These are phyloP conservation scores for Bothrops jararaca DNA, from an alignment of 2,113 vertebrate species.

Conservation along the genomic window DNA sequence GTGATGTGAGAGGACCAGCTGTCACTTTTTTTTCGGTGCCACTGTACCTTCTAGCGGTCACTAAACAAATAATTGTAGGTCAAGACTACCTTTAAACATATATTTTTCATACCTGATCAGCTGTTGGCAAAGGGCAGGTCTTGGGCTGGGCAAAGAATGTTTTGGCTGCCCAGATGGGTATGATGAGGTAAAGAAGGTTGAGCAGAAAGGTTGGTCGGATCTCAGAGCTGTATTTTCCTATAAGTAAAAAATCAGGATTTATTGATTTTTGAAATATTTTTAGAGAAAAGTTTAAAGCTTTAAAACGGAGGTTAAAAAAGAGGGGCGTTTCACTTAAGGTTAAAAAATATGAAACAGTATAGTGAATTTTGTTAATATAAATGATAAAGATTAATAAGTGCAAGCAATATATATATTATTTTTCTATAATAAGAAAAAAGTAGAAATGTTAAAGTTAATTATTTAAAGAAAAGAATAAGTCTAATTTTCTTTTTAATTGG, in stretches of 20 bases:
- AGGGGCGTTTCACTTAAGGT: neutral
- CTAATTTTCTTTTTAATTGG: neutral
- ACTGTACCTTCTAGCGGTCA: neutral
- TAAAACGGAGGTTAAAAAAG: neutral
- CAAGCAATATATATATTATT: neutral
- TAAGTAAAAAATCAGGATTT: neutral
- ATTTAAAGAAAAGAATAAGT: neutral
- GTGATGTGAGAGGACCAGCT: neutral
- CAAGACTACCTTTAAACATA: neutral
- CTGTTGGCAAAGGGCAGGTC: conserved; percentile 53
- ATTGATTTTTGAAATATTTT: neutral
- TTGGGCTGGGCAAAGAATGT: conserved; percentile 72
- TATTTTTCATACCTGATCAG: conserved; percentile 69
- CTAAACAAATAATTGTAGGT: neutral
- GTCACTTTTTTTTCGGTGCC: neutral
- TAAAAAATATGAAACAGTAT: neutral
- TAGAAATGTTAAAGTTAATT: neutral
- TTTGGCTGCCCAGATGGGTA: conserved; percentile 74
- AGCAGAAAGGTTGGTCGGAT: conserved; percentile 81
- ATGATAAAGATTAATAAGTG: neutral
- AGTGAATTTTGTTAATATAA: neutral
- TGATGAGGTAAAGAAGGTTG: conserved; percentile 77
- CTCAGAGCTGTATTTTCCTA: conserved; percentile 87
- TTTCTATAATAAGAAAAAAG: neutral
- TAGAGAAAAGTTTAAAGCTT: neutral